Evolutionary conservation across 2,797 vertebrate genomes (phyloP).

Genomic region (Rhynchotus rufescens): DNA sequence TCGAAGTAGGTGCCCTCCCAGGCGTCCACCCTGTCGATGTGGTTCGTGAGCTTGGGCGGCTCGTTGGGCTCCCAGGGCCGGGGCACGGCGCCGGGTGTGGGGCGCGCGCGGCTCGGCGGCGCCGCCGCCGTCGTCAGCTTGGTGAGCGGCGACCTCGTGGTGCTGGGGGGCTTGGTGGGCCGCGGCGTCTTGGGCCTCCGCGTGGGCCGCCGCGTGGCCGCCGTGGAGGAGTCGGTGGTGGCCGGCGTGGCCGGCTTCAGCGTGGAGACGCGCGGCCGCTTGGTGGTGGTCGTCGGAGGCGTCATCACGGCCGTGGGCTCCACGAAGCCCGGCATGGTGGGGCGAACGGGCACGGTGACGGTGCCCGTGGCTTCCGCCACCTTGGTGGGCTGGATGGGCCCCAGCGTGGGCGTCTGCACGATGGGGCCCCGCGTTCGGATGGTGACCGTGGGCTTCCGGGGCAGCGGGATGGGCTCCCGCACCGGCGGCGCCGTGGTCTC

Average conservation of each 20-base stretch:
- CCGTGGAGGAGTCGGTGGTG: constrained; percentile 78
- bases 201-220: constrained; percentile 86
- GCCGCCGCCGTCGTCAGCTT: constrained; percentile 85
- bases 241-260: constrained; percentile 85
- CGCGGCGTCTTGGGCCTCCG: constrained; percentile 87
- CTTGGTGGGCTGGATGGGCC: constrained; percentile 92
- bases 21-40: constrained; percentile 93
- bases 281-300: constrained; percentile 87
- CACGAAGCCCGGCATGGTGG: constrained; percentile 88
- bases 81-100: constrained; percentile 83
- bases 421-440: constrained; percentile 91
- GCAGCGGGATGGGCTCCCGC: constrained; percentile 90
- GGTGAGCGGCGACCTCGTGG: constrained; percentile 87
- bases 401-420: constrained; percentile 91
- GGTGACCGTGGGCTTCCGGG: constrained; percentile 90
- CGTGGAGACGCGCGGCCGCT: constrained; percentile 81
- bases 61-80: constrained; percentile 83
- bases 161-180: constrained; percentile 77
- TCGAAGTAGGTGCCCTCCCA: constrained; percentile 98
- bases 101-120: constrained; percentile 80
- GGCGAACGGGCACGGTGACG: constrained; percentile 85
- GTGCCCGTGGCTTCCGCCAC: constrained; percentile 88
- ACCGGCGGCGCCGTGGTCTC: constrained; percentile 90
- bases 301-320: constrained; percentile 91
- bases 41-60: constrained; percentile 89